Base-by-base conservation (phyloP, 2,888 invertebrate genomes). In the Pilophorus perplexus region DNA sequence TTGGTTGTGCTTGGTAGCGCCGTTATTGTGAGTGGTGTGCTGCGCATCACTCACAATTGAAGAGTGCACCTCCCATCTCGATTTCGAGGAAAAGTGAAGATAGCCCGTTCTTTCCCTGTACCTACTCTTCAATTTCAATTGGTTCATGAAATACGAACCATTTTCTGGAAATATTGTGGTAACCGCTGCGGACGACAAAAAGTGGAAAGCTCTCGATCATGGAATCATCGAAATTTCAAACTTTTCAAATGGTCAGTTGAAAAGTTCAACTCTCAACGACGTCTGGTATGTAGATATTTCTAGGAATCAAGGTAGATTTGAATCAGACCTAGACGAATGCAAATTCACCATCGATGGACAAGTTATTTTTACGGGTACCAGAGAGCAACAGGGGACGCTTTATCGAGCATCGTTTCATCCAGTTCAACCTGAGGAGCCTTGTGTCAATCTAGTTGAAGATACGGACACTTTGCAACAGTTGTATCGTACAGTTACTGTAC, bases 21-120 rank as follows among this genome's bases (percentile, higher is more conserved):
- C n/a, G n/a, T n/a, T n/a, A n/a, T n/a, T n/a, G n/a, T n/a, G n/a
- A n/a, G n/a, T n/a, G n/a, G n/a, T n/a, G n/a, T n/a, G n/a, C n/a
- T n/a, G n/a, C n/a, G n/a, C n/a, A n/a, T n/a, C n/a, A 71, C 75
- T 5, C 74, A 75, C 59, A 75, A 74, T 57, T 75, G 73, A n/a
- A 23, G 74, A 73, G 16, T 74, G n/a, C n/a, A n/a, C n/a, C n/a
- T n/a, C n/a, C n/a, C n/a, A n/a, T n/a, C n/a, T n/a, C n/a, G n/a
- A n/a, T n/a, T n/a, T n/a, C n/a, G n/a, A n/a, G n/a, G n/a, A n/a
- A n/a, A n/a, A n/a, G n/a, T n/a, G n/a, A n/a, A n/a, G n/a, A n/a
- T n/a, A n/a, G n/a, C n/a, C n/a, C n/a, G n/a, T n/a, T n/a, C n/a
- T n/a, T n/a, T n/a, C 74, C 16, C 74, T 69, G 10, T 74, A 74